A percentile compares a stretch with the other conserved stretches of the same genome.
These are phyloP conservation scores for Drosophila arizonae DNA, from an alignment of 1,140 invertebrate species.

Conservation along the genomic window DNA sequence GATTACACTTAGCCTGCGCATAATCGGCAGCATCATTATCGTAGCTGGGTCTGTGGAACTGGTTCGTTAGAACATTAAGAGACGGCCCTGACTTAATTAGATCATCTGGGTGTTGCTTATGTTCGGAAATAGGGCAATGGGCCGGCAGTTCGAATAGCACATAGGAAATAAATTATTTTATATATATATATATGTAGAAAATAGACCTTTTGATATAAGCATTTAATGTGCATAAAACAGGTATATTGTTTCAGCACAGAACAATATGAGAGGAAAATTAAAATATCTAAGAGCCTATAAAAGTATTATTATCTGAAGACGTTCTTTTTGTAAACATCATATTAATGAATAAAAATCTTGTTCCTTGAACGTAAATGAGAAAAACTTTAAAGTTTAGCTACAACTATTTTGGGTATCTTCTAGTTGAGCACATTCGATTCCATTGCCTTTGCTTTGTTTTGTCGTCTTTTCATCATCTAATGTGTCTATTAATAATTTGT, in stretches of 20 bases:
- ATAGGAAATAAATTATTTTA: slow-evolving; percentile 8
- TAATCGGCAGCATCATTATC: slow-evolving; percentile 9
- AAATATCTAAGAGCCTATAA: no score
- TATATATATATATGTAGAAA: background rate
- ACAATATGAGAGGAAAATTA: no score
- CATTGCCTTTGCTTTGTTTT: no score
- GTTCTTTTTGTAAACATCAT: no score
- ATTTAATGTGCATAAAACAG: no score
- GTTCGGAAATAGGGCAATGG: slow-evolving; percentile 13
- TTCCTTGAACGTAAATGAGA: no score
- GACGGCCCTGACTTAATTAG: slow-evolving; percentile 41
- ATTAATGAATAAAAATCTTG: no score
- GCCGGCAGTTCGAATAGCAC: background rate
- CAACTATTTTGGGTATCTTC: no score
- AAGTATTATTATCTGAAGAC: no score
- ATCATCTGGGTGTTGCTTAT: background rate
- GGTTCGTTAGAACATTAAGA: slow-evolving; percentile 7
- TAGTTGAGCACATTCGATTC: background rate
- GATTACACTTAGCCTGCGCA: background rate
- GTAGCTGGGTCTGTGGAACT: background rate
- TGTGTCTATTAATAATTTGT: slow-evolving; percentile 2
- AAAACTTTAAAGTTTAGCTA: no score
- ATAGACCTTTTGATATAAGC: no score
- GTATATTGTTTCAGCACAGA: no score
- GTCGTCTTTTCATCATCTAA: background rate